A percentile compares a stretch with the other conserved stretches of the same genome.
These are phyloP conservation scores for Coenobita brevimanus DNA, from an alignment of 1,140 invertebrate genomes.

Conservation along the genomic window DNA sequence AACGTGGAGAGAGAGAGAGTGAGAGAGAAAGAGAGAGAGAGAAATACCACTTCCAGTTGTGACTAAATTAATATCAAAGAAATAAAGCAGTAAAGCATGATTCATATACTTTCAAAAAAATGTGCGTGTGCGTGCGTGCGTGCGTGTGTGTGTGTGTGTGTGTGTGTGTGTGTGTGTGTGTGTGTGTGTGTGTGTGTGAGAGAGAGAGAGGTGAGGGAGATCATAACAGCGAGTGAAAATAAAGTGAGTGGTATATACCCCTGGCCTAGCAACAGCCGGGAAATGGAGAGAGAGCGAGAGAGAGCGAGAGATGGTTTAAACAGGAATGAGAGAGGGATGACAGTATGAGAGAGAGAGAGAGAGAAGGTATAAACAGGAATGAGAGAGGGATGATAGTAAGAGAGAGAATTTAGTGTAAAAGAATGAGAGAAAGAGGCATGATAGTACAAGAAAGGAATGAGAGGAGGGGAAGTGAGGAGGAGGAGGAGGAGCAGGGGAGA, in stretches of 20 bases:
- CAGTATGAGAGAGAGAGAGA: slow-evolving; percentile 2
- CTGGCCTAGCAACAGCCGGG: background rate
- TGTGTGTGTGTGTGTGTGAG: background rate
- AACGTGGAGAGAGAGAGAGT: background rate
- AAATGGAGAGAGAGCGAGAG: background rate
- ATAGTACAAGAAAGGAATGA: background rate
- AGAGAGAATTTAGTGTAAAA: background rate
- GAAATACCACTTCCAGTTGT: background rate
- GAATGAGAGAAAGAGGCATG: too few species aligned
- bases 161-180: too few species aligned
- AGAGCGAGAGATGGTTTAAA: too few species aligned
- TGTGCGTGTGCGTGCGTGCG: too few species aligned
- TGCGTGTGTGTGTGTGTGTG: too few species aligned
- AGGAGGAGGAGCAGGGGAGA: too few species aligned
- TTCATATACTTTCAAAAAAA: too few species aligned
- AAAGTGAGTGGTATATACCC: too few species aligned
- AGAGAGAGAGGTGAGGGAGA: background rate
- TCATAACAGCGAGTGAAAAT: too few species aligned
- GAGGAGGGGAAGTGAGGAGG: background rate
- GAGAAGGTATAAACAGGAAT: background rate
- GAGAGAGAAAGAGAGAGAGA: background rate
- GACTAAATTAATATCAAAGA: background rate
- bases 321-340: background rate
- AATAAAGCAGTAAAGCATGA: too few species aligned
- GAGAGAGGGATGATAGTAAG: background rate